A percentile compares a stretch with the other conserved stretches of the same genome.
These are phyloP conservation scores for Pedionomus torquatus DNA, from an alignment of 2,113 vertebrate genomes.

Conservation along the genomic window DNA sequence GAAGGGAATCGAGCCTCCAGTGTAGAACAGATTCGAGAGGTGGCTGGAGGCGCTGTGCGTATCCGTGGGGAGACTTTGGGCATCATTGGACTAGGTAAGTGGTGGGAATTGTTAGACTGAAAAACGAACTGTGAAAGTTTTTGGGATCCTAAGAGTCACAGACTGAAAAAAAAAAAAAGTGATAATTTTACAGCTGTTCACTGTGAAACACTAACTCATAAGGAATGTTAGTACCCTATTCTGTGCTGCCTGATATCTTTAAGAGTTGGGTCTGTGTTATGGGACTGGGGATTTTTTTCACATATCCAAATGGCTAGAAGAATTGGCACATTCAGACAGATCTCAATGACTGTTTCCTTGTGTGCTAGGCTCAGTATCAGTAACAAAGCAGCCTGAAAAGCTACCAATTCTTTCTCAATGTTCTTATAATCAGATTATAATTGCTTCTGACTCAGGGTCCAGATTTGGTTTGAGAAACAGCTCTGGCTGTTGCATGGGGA, in stretches of 20 bases:
- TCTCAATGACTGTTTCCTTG: background rate
- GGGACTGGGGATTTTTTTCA: background rate
- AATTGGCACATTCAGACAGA: background rate
- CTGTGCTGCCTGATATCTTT: background rate
- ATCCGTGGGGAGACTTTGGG: constrained; percentile 90
- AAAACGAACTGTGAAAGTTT: background rate
- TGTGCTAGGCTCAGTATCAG: background rate
- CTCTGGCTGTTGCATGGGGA: constrained; percentile 9
- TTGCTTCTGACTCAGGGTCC: background rate
- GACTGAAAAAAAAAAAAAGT: background rate
- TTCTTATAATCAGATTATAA: background rate
- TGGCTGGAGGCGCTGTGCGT: constrained; percentile 89
- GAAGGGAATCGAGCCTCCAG: constrained; percentile 88
- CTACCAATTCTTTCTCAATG: background rate
- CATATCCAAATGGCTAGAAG: background rate
- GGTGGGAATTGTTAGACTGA: background rate
- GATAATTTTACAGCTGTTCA: background rate
- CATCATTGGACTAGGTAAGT: constrained; percentile 89
- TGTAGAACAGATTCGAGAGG: constrained; percentile 89
- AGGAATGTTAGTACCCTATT: background rate
- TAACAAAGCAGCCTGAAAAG: background rate
- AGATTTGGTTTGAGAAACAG: background rate
- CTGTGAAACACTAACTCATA: background rate
- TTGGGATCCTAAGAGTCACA: background rate
- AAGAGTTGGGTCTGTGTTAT: background rate